Evolutionary conservation across 1,140 invertebrate species (phyloP).

Genomic region (Scaptomyza montana): DNA sequence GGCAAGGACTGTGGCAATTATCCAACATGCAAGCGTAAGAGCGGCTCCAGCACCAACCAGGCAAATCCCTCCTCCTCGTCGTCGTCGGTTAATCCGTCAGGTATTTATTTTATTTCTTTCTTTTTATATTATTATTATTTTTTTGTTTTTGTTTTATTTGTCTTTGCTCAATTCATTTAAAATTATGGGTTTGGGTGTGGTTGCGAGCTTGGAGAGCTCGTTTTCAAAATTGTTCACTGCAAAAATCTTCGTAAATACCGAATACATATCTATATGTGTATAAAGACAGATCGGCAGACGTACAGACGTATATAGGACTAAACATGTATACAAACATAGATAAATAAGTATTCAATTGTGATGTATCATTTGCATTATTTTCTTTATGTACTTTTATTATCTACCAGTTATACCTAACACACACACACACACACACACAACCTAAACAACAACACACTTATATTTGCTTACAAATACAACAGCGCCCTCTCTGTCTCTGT

Average conservation of each 20-base stretch:
- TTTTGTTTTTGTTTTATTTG: neutral
- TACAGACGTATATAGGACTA: neutral
- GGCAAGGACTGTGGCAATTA: slow-evolving; percentile 87
- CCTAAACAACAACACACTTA: neutral
- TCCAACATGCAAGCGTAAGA: slow-evolving; percentile 87
- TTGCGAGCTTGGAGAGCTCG: too few species aligned
- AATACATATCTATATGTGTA: too few species aligned
- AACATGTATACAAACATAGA: neutral
- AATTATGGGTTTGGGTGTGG: neutral
- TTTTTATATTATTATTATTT: slow-evolving; percentile 26
- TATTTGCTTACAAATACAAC: neutral
- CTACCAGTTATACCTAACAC: slow-evolving; percentile 17
- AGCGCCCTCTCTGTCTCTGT: neutral
- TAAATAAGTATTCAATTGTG: neutral
- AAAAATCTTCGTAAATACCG: neutral
- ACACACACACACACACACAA: slow-evolving; percentile 28
- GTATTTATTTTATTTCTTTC: slow-evolving; percentile 73
- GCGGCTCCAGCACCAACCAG: slow-evolving; percentile 71
- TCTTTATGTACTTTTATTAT: neutral
- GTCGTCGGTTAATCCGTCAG: slow-evolving; percentile 80
- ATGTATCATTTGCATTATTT: slow-evolving; percentile 10
- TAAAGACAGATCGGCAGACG: neutral
- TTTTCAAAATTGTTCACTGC: slow-evolving; percentile 8
- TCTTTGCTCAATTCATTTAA: neutral
- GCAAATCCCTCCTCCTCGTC: slow-evolving; percentile 72